Base-by-base conservation (phyloP, 1,140 invertebrate genomes). In the Triops cancriformis region DNA sequence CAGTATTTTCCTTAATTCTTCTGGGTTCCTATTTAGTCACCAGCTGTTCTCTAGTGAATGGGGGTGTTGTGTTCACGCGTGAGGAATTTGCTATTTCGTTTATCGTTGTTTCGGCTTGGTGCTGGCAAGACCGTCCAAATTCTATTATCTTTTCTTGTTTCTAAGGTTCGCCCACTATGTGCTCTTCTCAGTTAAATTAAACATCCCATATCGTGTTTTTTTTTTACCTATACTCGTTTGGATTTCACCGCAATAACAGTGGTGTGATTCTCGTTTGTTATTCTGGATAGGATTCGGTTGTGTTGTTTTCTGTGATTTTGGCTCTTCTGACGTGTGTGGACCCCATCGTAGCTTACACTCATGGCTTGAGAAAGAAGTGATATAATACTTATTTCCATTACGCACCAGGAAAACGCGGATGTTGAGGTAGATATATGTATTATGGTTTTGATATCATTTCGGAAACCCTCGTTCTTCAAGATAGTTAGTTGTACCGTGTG, bases 121-220 rank as follows among this genome's bases (percentile, higher is more conserved):
- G 51, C 51, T 64, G 51, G 14, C n/a, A 64, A 64, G 51, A 64
- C 51, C 51, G 51, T 64, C 51, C 51, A 64, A 37, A 37, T 37
- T 18, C 18, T 10, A 23, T 64, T 64, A n/a, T 23, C 51, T 23
- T 23, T 64, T 18, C 14, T 64, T 23, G 51, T 64, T 64, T 64
- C 51, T 18, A 9, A 18, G 23, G 23, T 64, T 64, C 6, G 51
- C 18, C 4, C 18, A 64, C 23, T 64, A 6, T 64, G 23, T 18
- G 51, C 0, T 10, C 6, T 64, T n/a, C 51, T 23, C 51, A 64
- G 51, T 64, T 64, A 64, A n/a, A 64, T 64, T 64, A 64, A 64
- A 23, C 51, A 64, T 12, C n/a, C 23, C 23, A 64, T 64, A 23
- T 37, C 51, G 51, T 64, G 51, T 64, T 64, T 64, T 18, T 64